Conservation (phyloP, 37 sponge, comb jelly and placozoan genomes). For the Halisarca cf. caerulea region DNA sequence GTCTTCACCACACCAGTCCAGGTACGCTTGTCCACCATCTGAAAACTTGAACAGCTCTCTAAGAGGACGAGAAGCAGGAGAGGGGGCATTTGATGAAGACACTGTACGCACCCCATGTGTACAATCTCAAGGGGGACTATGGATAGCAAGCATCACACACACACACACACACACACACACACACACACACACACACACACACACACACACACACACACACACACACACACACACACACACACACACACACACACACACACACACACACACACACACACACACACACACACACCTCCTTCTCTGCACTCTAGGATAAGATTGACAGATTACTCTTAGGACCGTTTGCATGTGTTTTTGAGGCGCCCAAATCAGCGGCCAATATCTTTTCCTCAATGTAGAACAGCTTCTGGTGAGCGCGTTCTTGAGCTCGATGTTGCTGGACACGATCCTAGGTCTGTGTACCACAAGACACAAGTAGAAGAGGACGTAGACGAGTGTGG, state of each 20-base stretch:
- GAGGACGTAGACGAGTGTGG: conserved; percentile 18
- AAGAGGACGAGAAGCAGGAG: background rate
- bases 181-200: no score
- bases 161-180: no score
- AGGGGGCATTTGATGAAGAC: background rate
- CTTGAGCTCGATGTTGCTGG: conserved; percentile 16
- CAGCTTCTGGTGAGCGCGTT: conserved; percentile 36
- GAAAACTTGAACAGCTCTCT: conserved; percentile 47
- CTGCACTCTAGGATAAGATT: conserved; percentile 19
- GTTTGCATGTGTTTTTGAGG: conserved; percentile 63
- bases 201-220: no score
- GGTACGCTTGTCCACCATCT: conserved; percentile 69
- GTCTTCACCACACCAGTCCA: conserved; percentile 68
- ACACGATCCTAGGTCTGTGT: conserved; percentile 40
- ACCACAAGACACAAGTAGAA: conserved; percentile 44
- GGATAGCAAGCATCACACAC: no score
- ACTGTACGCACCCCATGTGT: no score
- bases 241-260: no score
- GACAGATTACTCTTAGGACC: conserved; percentile 37
- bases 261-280: no score
- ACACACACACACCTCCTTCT: conserved; percentile 18
- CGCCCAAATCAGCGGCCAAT: conserved; percentile 67
- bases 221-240: no score
- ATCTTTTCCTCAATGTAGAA: conserved; percentile 44
- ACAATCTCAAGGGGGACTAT: no score